These are phyloP conservation scores for Pseudomyrmex pallidus DNA, from an alignment of 1,140 invertebrate genomes.

Conservation along the genomic window DNA sequence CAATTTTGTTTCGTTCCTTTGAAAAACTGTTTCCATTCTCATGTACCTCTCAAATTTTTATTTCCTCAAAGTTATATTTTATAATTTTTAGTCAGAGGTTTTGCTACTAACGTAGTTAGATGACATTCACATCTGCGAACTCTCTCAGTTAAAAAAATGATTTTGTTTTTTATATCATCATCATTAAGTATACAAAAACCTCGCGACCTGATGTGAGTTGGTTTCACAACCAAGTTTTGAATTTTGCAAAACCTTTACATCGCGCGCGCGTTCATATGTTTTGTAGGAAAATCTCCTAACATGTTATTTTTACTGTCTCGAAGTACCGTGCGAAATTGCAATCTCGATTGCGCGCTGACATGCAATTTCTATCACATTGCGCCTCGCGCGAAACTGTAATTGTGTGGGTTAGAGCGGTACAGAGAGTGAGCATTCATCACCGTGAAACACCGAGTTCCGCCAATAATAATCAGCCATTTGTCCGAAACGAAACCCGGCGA, in stretches of 20 bases:
- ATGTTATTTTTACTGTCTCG: not conserved
- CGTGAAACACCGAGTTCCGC: slow-evolving; percentile 7
- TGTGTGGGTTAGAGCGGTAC: not conserved
- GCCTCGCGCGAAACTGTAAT: slow-evolving; percentile 14
- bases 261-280: not conserved
- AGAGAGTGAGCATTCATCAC: slow-evolving; percentile 17
- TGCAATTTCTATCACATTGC: slow-evolving; percentile 29
- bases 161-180: no score
- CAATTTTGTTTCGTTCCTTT: not conserved
- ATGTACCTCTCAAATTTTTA: no score
- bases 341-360: not conserved
- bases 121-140: no score
- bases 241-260: no score
- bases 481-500: slow-evolving; percentile 18
- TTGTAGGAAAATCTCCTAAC: not conserved
- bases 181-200: no score
- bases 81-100: no score
- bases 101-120: no score
- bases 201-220: no score
- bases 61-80: no score
- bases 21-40: not conserved
- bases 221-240: no score
- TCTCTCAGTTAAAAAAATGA: no score
- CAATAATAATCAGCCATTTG: slow-evolving; percentile 52
- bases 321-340: not conserved